Evolutionary conservation across 2,888 invertebrate genomes (phyloP).

Genomic region (Phymatocera aterrima): DNA sequence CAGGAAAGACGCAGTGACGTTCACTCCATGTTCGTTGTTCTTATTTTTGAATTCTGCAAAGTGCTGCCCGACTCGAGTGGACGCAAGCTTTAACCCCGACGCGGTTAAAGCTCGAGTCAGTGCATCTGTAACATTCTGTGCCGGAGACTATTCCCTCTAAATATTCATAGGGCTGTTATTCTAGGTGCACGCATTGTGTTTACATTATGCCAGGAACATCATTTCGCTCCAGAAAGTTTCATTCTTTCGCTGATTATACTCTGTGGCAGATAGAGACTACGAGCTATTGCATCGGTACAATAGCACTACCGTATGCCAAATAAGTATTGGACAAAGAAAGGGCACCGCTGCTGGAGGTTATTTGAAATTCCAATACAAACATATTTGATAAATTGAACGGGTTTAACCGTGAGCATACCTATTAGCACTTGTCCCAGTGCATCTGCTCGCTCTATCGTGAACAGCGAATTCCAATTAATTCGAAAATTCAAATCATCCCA

Average conservation of each 20-base stretch:
- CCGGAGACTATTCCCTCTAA: background rate
- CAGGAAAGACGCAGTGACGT: background rate
- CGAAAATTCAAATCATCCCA: background rate
- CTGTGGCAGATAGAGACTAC: background rate
- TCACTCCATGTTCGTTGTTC: background rate
- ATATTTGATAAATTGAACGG: background rate
- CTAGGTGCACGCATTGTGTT: background rate
- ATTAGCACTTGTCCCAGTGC: constrained; percentile 16
- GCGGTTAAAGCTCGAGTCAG: background rate
- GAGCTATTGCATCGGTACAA: background rate
- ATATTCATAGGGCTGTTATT: constrained; percentile 18
- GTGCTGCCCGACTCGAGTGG: background rate
- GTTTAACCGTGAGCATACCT: background rate
- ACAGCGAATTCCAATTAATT: constrained; percentile 4
- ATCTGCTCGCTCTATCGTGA: constrained; percentile 1
- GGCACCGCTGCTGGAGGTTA: background rate
- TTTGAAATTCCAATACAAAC: background rate
- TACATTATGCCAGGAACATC: background rate
- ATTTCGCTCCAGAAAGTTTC: background rate
- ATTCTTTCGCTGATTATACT: background rate
- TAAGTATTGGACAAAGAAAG: background rate
- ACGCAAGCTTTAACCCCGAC: background rate
- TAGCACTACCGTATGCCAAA: background rate
- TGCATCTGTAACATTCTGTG: background rate
- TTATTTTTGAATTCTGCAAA: background rate